A percentile compares a stretch with the other conserved stretches of the same genome.
Conservation (phyloP, 2,888 invertebrate genomes). For the Perizoma affinitatum region DNA sequence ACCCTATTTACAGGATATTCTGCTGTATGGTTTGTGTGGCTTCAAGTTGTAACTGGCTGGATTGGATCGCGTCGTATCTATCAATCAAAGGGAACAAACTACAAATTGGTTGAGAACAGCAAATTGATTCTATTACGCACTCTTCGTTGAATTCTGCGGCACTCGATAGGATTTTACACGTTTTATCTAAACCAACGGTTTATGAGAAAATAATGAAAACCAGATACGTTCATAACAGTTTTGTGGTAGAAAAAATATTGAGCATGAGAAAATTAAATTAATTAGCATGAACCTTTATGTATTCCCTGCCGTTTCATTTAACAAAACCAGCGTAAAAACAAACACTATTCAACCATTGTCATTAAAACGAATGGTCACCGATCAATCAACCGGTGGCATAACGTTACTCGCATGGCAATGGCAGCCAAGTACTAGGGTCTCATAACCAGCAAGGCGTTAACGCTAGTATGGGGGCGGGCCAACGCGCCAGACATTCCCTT, state of each 20-base stretch:
- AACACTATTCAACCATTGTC: conserved; percentile 20
- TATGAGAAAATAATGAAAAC: conserved; percentile 1
- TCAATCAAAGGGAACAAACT: conserved; percentile 40
- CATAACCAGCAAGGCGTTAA: conserved; percentile 76
- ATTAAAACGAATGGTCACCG: conserved; percentile 26
- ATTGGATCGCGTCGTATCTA: conserved; percentile 32
- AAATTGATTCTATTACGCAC: conserved; percentile 37
- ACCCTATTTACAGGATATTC: conserved; percentile 15
- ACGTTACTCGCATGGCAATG: conserved; percentile 57
- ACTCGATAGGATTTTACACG: conserved; percentile 18
- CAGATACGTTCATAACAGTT: background rate
- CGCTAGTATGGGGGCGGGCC: conserved; percentile 76
- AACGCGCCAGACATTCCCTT: conserved; percentile 75
- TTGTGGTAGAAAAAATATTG: background rate
- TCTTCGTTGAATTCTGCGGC: conserved; percentile 28
- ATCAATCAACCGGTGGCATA: conserved; percentile 47
- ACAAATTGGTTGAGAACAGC: conserved; percentile 40
- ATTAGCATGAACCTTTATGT: background rate
- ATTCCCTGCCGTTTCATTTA: conserved; percentile 8
- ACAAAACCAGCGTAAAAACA: conserved; percentile 20
- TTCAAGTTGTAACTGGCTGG: conserved; percentile 22
- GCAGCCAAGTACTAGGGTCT: conserved; percentile 71
- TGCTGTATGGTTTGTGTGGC: conserved; percentile 14
- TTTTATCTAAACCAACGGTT: conserved; percentile 7
- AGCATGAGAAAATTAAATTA: background rate